Evolutionary conservation across 2,113 vertebrate genomes (phyloP), one percentile per base, ranked within the genome.

Genomic region (Eurypyga helias): DNA sequence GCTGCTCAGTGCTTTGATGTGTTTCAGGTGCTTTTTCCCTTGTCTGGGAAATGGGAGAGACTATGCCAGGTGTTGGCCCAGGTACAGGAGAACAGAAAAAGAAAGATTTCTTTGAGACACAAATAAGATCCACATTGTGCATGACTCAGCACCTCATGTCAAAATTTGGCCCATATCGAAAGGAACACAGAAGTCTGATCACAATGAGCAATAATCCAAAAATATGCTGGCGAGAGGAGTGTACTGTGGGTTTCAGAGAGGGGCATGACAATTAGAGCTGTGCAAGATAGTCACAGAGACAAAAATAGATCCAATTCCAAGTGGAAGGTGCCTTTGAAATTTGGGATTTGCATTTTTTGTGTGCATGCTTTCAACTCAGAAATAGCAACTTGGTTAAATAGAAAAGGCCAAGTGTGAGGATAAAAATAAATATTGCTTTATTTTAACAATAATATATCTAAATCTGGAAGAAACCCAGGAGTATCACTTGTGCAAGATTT

Each of bases 301-400:
- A 84, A 85, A 97, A 97, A 97, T 96, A 97, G 81, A 92, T 54
- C 66, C 57, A 43, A 43, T 79, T 97, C 89, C 89, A 92, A 82
- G 54, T 75, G 57, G 83, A 96, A 97, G 95, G 89, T 96, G 89
- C 91, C 95, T 97, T 97, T 96, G 91, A 94, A 96, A 96, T 96
- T 43, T 69, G 65, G 78, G 77, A 95, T 95, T 95, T 96, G 70
- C 83, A 48, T 94, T 89, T 95, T 89, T 87, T 90, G 31, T 64
- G 72, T 67, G 80, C 33, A 10, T 9, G 54, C 61, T 93, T 97
- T 94, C 81, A 82, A 62, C 81, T 95, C 45, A 54, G 33, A 95
- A 89, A 89, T 62, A 79, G 69, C 31, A n/a, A 54, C 75, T 69
- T 84, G 52, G 81, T 82, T 95, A 88, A 84, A 79, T 1, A 51